Evolutionary conservation across 2,888 invertebrate species (phyloP), one percentile per base, ranked within the genome.

Genomic region (Zonitis immaculata): DNA sequence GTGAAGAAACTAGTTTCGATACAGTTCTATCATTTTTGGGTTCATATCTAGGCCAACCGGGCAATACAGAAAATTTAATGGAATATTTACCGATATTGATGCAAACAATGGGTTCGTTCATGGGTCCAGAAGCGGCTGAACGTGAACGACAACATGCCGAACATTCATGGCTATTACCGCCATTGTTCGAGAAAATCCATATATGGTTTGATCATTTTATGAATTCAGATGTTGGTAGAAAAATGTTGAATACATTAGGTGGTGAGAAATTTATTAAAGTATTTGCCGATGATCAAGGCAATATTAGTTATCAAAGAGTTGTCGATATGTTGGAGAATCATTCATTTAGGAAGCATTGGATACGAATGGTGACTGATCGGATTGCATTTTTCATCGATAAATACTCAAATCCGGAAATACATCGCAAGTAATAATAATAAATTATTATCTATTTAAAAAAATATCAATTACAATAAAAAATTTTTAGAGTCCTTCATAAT

Each of bases 321-420:
- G 81, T 89, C 62, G 87, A 86, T 65, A 85, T 87, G 62, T 82
- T 92, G 61, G 89, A 91, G 69, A 90, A 91, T 70, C 88, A 87
- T 52, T 84, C 86, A 44, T 87, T 90, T 66, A 82, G 91, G 58
- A 82, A 88, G 45, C 84, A 88, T 59, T 91, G 91, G 91, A 87
- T 91, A 60, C 85, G 85, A 64, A 82, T 85, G 5, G 81, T 89
- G 7, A 87, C 90, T 1, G 82, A 83, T 57, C 88, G 87, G 67
- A 76, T 91, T 57, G 87, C 89, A 0, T 86, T 87, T 51, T 83
- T 86, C 79, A 81, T 88, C 26, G 82, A 87, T 16, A 85, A 88
- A 61, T 70, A 89, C 16, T 83, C 90, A 0, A 87, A 91, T 66
- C 89, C 91, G 1, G 82, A 83, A 54, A 87, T 86, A 6, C 88